Base-by-base conservation (phyloP, 2,113 vertebrate genomes). In the Cariama cristata region DNA sequence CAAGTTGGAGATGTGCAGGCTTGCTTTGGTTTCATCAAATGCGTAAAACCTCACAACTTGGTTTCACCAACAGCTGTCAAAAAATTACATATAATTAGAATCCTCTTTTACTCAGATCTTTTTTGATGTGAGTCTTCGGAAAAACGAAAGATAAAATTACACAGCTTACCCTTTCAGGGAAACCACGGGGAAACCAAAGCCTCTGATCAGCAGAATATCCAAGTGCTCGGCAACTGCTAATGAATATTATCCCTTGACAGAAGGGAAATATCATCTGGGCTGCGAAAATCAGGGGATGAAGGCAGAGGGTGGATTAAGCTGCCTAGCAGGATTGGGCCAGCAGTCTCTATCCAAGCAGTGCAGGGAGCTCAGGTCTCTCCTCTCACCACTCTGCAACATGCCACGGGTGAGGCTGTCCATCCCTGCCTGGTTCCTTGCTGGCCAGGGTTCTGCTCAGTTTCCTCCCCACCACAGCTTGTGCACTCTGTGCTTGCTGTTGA, bases 391-490 rank as follows among this genome's bases (percentile, higher is more conserved):
- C 32, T 4, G 23, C 69, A 42, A 50, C 7, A 2, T 18, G n/a
- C n/a, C 3, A 0, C 0, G 4, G 1, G 0, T 60, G 74, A 23
- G 5, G 3, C 33, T 13, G 3, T 33, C 75, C 53, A 12, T 40
- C 79, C 40, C 40, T 64, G 52, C 38, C 28, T 28, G 30, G 9
- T 40, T 35, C 47, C 32, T 14, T 11, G 19, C 64, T 50, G 77
- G 32, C 77, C 44, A 53, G 27, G 44, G 5, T 50, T 71, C 38
- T 47, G 40, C 50, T n/a, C 4, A 1, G n/a, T 28, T 33, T n/a
- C 68, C 50, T 74, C 22, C n/a, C 20, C 38, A 21, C 49, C 55
- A 8, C 72, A 44, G 50, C 38, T 75, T 62, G 33, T 22, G 42
- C 1, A 2, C 50, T 56, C 59, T 47, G 20, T 22, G 26, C 81